Conservation (phyloP, 2,113 vertebrate species). For the Fregata magnificens region DNA sequence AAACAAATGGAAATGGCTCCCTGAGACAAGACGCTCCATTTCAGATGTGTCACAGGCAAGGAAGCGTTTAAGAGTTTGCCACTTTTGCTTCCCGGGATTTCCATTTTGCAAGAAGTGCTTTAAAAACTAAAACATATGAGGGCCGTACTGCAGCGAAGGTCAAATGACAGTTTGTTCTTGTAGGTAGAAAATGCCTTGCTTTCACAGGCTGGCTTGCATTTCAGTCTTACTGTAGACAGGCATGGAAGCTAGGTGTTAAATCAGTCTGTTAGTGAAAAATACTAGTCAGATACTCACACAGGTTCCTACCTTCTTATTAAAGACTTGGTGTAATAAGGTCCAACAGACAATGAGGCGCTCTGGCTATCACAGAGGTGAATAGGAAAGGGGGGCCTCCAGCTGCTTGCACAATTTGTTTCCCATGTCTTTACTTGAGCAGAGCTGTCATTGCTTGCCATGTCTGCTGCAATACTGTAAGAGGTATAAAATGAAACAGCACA, state of each 20-base stretch:
- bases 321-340: not conserved
- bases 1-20: not conserved
- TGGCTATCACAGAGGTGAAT: not conserved
- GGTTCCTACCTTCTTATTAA: not conserved
- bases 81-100: not conserved
- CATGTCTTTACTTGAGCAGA: not conserved
- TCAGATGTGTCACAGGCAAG: not conserved
- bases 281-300: not conserved
- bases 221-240: not conserved
- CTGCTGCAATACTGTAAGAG: not conserved
- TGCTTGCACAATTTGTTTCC: not conserved
- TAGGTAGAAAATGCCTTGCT: not conserved
- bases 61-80: not conserved
- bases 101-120: not conserved
- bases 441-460: not conserved
- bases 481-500: not conserved
- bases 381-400: not conserved
- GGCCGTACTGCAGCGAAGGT: not conserved
- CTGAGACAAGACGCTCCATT: not conserved
- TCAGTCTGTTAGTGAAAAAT: not conserved
- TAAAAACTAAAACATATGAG: not conserved
- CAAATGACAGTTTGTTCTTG: not conserved
- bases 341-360: not conserved
- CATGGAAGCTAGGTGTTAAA: not conserved
- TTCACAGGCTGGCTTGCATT: not conserved